A percentile compares a stretch with the other conserved stretches of the same genome.
Evolutionary conservation across 2,888 invertebrate genomes (phyloP).

Genomic region (Deilephila elpenor): DNA sequence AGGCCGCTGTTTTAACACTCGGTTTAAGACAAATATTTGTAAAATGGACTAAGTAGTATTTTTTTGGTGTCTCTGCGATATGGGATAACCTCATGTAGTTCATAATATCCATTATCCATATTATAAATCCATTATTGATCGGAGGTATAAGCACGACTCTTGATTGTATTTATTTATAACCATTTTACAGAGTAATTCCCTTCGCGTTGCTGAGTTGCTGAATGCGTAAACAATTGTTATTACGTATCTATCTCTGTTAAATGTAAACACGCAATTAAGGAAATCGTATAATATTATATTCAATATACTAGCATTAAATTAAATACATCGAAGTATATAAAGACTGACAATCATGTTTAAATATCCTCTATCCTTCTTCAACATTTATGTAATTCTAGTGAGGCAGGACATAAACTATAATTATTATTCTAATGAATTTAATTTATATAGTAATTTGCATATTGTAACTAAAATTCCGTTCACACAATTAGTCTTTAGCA

Average conservation of each 20-base stretch:
- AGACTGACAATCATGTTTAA: not conserved
- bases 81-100: no score
- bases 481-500: not conserved
- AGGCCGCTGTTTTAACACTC: no score
- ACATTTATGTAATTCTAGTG: not conserved
- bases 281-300: not conserved
- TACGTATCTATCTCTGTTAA: not conserved
- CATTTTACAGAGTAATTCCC: not conserved
- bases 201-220: not conserved
- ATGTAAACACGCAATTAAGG: slow-evolving; percentile 10
- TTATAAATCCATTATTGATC: no score
- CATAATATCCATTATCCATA: no score
- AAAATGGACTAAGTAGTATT: no score
- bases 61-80: no score
- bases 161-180: no score
- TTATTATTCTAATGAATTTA: not conserved
- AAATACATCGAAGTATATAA: not conserved
- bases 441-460: not conserved
- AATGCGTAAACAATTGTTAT: not conserved
- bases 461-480: no score
- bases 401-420: not conserved
- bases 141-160: no score
- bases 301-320: not conserved
- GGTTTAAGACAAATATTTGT: no score
- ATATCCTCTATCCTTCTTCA: not conserved